These are phyloP conservation scores for Phthorimaea operculella DNA, from an alignment of 1,140 invertebrate genomes.

Conservation along the genomic window DNA sequence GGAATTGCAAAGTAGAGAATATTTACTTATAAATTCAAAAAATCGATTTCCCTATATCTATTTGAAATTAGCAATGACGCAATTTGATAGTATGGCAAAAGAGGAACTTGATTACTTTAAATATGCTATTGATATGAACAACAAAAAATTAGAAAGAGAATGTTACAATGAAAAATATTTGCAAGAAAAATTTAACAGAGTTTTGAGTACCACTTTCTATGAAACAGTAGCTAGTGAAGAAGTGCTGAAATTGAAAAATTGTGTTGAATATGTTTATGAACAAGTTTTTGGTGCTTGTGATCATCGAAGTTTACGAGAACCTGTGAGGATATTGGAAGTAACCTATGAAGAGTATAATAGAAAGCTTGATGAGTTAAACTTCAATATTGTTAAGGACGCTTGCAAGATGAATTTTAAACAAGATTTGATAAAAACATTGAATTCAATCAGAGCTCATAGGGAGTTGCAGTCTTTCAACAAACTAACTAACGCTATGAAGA, in stretches of 20 bases:
- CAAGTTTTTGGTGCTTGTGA: conserved; percentile 68
- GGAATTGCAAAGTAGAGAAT: conserved; percentile 74
- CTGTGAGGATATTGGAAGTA: conserved; percentile 72
- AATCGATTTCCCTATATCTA: conserved; percentile 65
- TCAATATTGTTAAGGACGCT: conserved; percentile 68
- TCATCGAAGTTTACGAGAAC: conserved; percentile 67
- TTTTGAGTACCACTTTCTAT: conserved; percentile 50
- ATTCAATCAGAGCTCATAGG: conserved; percentile 69
- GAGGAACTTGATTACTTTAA: conserved; percentile 57
- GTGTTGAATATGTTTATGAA: conserved; percentile 75
- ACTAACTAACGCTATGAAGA: conserved; percentile 65
- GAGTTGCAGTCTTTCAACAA: conserved; percentile 69
- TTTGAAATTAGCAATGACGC: conserved; percentile 45
- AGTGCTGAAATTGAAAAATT: conserved; percentile 51
- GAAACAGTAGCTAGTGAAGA: conserved; percentile 61
- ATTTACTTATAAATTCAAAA: conserved; percentile 71
- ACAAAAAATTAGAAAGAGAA: conserved; percentile 50
- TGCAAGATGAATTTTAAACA: conserved; percentile 69
- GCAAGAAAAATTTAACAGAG: conserved; percentile 48
- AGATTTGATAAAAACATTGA: conserved; percentile 68
- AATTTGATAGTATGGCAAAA: conserved; percentile 40
- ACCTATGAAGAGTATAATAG: conserved; percentile 70
- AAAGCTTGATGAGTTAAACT: conserved; percentile 70
- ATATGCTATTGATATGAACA: conserved; percentile 42
- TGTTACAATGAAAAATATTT: conserved; percentile 43